Base-by-base conservation (phyloP, 2,797 vertebrate species). In the Ctenochaetus hawaiiensis region DNA sequence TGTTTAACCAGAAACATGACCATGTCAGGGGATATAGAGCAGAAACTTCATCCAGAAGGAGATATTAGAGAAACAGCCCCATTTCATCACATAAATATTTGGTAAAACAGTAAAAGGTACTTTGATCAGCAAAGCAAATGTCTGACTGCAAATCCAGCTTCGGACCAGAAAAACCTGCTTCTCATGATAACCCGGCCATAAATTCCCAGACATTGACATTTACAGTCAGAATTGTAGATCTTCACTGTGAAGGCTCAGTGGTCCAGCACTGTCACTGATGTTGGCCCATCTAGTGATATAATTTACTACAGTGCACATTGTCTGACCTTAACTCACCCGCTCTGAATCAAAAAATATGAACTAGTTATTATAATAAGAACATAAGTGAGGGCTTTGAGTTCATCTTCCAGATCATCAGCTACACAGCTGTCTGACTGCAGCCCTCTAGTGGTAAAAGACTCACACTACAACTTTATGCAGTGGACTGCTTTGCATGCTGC, bases 361-460 rank as follows among this genome's bases (percentile, higher is more conserved):
- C 62, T 58, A 30, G 17, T 72, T 66, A 34, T 52, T 44, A 6
- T 57, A 52, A 47, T 51, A 63, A 60, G 63, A 54, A 41, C 52
- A 54, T 66, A 10, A 47, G 22, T 64, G n/a, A 59, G 16, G 48
- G 30, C 20, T 66, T 67, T 37, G 39, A 68, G 72, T 67, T 82
- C n/a, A 62, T 67, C 22, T 5, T 58, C 6, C n/a, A 45, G 8
- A 44, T 60, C 47, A 47, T 14, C 37, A 20, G 26, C 41, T 47
- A 41, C 62, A 68, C 61, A 57, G 45, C 34, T 79, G 72, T 77
- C 44, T 78, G 45, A 69, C 62, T 86, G 66, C 80, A 60, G 60
- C 76, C 85, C 88, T 84, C 93, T 90, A 66, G 87, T 90, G 93
- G 92, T 17, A 5, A 45, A 63, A 44, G 11, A 5, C 1, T 0